Evolutionary conservation across 1,140 invertebrate genomes (phyloP).

Genomic region (Bombus consobrinus): DNA sequence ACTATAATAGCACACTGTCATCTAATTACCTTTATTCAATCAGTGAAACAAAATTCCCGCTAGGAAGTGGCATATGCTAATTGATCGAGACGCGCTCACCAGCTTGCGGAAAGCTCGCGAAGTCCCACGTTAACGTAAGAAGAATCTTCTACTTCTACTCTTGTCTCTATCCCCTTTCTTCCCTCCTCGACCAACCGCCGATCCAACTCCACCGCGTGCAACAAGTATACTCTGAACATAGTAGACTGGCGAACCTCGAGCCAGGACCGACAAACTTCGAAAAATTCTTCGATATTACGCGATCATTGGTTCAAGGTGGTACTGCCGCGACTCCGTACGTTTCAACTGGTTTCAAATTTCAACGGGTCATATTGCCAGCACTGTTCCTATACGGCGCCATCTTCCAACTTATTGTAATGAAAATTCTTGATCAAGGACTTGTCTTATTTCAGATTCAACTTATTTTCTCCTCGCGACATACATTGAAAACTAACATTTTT

Average conservation of each 20-base stretch:
- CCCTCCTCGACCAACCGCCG: conserved; percentile 16
- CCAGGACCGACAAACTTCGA: conserved; percentile 7
- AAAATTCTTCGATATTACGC: neutral
- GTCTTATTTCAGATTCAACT: too few relatives aligned
- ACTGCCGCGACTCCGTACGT: neutral
- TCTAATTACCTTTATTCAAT: conserved; percentile 47
- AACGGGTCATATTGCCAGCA: neutral
- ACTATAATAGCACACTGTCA: neutral
- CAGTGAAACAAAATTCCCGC: conserved; percentile 55
- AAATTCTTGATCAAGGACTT: too few relatives aligned
- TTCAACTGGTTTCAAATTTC: conserved; percentile 7
- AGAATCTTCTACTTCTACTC: conserved; percentile 26
- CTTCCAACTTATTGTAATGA: neutral
- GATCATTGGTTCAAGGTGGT: neutral
- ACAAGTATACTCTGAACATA: conserved; percentile 63
- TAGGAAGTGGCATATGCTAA: conserved; percentile 52
- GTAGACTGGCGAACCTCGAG: conserved; percentile 2
- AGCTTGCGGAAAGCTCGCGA: conserved; percentile 49
- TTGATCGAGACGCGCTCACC: conserved; percentile 55
- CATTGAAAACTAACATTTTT: too few relatives aligned
- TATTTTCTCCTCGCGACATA: too few relatives aligned
- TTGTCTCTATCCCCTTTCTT: conserved; percentile 37
- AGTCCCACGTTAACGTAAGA: conserved; percentile 51
- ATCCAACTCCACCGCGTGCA: conserved; percentile 51
- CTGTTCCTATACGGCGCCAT: neutral